Base-by-base conservation (phyloP, 2,797 vertebrate genomes). In the Sparus aurata region DNA sequence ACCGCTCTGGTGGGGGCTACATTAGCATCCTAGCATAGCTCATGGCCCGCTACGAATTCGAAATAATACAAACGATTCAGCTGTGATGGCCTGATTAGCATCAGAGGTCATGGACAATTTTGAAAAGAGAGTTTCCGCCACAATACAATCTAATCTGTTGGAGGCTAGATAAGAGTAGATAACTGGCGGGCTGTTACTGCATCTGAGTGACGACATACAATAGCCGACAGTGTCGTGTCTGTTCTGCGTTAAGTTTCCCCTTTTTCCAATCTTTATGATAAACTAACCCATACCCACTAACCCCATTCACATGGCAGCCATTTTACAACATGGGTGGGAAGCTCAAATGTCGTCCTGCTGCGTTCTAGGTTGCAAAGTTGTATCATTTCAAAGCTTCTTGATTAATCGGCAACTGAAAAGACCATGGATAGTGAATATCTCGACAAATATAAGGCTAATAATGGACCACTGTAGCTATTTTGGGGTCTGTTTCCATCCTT, bases 21-120 rank as follows among this genome's bases (percentile, higher is more conserved):
- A 69, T 86, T 85, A 87, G 89, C 87, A 91, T 88, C 77, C 55
- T 79, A 82, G 84, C 84, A 16, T 73, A 9, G 72, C 64, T 53
- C 63, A 3, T 1, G 55, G 82, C 52, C 86, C 85, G 90, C 80
- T 90, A 82, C 72, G 58, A 87, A 88, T 91, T 80, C 53, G 46
- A 66, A 74, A 57, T 61, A 73, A 72, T 54, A 75, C 65, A 84
- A 73, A 74, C 20, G 65, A 10, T 27, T 41, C 47, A n/a, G 46
- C 70, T 75, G 67, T 38, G 65, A 72, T 50, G 47, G 57, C 65
- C 62, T 55, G 84, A 86, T 90, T 74, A 54, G 63, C 57, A 82
- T 82, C 75, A 27, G 10, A 47, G 73, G 75, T 85, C 78, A 72
- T 4, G 63, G 78, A 63, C 72, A 61, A 60, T 77, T 70, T 79